These are phyloP conservation scores for Aleadryas rufinucha DNA, from an alignment of 2,113 vertebrate genomes.

Conservation along the genomic window DNA sequence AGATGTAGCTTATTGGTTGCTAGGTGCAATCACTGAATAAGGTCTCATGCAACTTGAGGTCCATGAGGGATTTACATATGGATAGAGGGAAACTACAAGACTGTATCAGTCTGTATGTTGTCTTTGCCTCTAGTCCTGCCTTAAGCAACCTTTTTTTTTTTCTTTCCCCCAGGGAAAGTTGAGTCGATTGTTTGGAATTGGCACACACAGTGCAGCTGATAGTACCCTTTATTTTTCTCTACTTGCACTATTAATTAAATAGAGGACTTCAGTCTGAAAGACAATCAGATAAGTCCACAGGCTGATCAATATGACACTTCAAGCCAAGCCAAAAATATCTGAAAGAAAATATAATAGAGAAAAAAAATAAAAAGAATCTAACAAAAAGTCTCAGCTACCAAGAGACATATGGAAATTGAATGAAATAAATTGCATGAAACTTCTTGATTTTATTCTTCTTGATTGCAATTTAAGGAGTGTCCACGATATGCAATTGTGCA, in stretches of 20 bases:
- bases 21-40: not conserved
- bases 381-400: not conserved
- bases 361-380: not conserved
- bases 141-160: not conserved
- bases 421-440: not conserved
- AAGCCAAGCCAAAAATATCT: not conserved
- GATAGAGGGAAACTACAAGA: not conserved
- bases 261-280: not conserved
- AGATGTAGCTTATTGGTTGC: not conserved
- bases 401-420: not conserved
- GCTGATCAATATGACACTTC: not conserved
- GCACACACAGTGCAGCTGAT: not conserved
- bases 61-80: not conserved
- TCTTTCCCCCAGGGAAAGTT: not conserved
- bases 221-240: not conserved
- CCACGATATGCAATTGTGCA: fast-evolving
- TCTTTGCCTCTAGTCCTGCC: not conserved
- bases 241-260: not conserved
- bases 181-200: not conserved
- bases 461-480: not conserved
- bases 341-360: not conserved
- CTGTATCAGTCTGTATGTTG: not conserved
- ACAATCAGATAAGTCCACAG: not conserved
- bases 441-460: not conserved
- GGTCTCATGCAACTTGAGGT: not conserved